Conservation (phyloP, 2,888 invertebrate genomes). For the Cyrtodaria siliqua region DNA sequence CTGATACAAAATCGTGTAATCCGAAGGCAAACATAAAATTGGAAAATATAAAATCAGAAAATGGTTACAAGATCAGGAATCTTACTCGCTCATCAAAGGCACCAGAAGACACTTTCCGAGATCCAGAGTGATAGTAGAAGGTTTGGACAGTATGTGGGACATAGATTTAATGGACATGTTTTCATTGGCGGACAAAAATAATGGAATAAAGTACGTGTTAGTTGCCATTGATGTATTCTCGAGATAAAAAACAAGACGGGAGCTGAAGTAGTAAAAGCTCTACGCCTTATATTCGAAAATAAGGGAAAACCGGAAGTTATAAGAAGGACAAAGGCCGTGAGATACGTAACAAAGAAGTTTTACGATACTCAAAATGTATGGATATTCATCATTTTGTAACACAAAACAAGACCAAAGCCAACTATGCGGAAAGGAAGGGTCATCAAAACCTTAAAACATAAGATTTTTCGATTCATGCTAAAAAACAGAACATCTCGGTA, state of each 20-base stretch:
- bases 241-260: slow-evolving; percentile 40
- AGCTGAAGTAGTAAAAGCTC: slow-evolving; percentile 15
- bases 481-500: slow-evolving; percentile 4
- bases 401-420: slow-evolving; percentile 31
- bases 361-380: slow-evolving; percentile 13
- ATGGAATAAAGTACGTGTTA: slow-evolving; percentile 25
- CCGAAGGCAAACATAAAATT: too few relatives aligned
- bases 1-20: too few relatives aligned
- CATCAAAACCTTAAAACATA: slow-evolving; percentile 22
- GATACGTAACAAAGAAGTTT: slow-evolving; percentile 29
- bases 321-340: slow-evolving; percentile 33
- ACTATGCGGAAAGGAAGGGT: slow-evolving; percentile 35
- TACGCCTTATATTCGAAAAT: slow-evolving; percentile 27
- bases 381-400: slow-evolving; percentile 31
- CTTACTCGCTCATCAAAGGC: too few relatives aligned
- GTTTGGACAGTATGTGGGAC: slow-evolving; percentile 49
- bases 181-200: slow-evolving; percentile 22
- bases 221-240: slow-evolving; percentile 42
- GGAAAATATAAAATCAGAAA: too few relatives aligned
- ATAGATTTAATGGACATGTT: slow-evolving; percentile 39
- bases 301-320: slow-evolving; percentile 39
- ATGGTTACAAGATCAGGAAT: too few relatives aligned
- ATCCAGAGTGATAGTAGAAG: too few relatives aligned
- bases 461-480: slow-evolving; percentile 5
- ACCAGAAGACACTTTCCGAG: too few relatives aligned